A percentile compares a stretch with the other conserved stretches of the same genome.
These are phyloP conservation scores for Porphyrio hochstetteri DNA, from an alignment of 2,113 vertebrate genomes.

Conservation along the genomic window DNA sequence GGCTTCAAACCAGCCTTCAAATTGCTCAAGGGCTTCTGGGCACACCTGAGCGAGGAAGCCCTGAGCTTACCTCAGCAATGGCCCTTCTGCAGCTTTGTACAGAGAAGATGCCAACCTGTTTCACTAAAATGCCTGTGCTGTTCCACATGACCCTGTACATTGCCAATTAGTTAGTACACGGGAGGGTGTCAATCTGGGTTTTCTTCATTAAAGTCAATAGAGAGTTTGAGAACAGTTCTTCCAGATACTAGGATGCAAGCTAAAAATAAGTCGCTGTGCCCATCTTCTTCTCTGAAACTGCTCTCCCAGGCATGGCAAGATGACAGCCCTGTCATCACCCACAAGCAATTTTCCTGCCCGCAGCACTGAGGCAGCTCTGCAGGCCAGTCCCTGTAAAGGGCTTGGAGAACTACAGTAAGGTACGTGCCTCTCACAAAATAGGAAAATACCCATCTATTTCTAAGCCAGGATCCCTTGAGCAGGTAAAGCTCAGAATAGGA, in stretches of 20 bases:
- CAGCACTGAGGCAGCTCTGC: not conserved
- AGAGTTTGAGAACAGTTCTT: not conserved
- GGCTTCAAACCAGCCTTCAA: not conserved
- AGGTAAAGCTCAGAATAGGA: not conserved
- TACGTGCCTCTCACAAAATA: rapidly evolving
- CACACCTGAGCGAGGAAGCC: not conserved
- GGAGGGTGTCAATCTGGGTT: not conserved
- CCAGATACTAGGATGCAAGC: not conserved
- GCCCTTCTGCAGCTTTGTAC: not conserved
- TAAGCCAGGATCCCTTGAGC: not conserved
- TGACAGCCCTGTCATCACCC: not conserved
- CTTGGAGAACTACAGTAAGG: not conserved
- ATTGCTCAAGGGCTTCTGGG: not conserved
- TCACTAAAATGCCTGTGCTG: not conserved
- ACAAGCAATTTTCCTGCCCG: not conserved
- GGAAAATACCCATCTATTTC: not conserved
- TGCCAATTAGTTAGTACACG: not conserved
- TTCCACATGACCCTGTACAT: not conserved
- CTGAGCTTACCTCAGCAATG: not conserved
- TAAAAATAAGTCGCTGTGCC: conserved; percentile 9
- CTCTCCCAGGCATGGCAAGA: not conserved
- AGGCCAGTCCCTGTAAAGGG: not conserved
- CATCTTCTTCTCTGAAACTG: not conserved
- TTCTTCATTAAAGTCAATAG: not conserved
- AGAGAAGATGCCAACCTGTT: not conserved